Base-by-base conservation (phyloP, 23 tunicate genomes). In the Phallusia fumigata region DNA sequence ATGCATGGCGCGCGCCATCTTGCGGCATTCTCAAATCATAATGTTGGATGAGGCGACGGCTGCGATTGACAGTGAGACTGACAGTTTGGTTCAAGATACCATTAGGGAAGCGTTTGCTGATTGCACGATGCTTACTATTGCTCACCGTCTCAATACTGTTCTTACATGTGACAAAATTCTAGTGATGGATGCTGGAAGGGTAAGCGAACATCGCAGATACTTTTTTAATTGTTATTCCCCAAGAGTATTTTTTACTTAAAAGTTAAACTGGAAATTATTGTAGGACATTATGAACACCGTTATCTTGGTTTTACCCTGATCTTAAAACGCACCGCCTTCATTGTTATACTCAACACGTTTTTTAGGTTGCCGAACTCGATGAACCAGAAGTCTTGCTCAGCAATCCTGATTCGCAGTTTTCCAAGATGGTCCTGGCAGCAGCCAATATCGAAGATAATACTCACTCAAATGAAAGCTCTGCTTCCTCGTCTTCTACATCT, bases 41-140 rank as follows among this genome's bases (percentile, higher is more conserved):
- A 92, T 92, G 97, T 80, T 92, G 85, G 97, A 92, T 65, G 97
- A 92, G 74, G 97, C 97, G 73, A 92, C 97, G 19, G 97, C 97
- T 34, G 97, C 97, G 53, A 92, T 92, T 58, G 97, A 92, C 89
- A 92, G 88, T 73, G 92, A 92, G 45, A 92, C 97, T 10, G 97
- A 92, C 74, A 76, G 85, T 76, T 82, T 92, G 79, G 97, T 92
- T 30, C 97, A 95, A 74, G 95, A 90, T 21, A 95, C 99, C 21
- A 95, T 95, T 16, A 82, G 99, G 36, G 91, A 95, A 12, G 95
- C 88, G 78, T 95, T 95, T 78, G 74, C 91, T 31, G 99, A 89
- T 47, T 89, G 93, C 82, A 95, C 99, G 49, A 95, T 95, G 91
- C 86, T 95, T 40, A 95, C 99, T 0, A 95, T 95, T 65, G 99